Conservation (phyloP, 2,797 vertebrate species). For the Microctenopoma steveboyesi region DNA sequence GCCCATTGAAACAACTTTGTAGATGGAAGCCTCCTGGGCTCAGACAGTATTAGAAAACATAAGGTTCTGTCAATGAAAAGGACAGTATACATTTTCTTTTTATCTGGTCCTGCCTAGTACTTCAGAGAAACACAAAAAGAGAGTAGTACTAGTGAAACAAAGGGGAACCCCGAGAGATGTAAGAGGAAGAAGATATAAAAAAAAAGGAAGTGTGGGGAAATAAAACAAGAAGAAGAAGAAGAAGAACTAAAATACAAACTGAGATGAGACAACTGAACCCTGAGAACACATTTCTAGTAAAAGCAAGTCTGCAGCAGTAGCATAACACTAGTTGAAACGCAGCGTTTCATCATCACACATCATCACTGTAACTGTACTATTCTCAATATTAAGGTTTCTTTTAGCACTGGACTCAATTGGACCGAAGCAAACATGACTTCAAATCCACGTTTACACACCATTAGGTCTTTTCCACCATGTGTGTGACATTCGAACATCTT, state of each 20-base stretch:
- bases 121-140: background rate
- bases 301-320: background rate
- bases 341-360: background rate
- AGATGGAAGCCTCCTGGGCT: slow-evolving; percentile 59
- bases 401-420: background rate
- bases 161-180: slow-evolving; percentile 15
- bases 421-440: background rate
- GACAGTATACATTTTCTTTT: background rate
- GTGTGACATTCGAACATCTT: background rate
- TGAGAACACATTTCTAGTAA: background rate
- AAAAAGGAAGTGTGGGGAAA: slow-evolving; percentile 21
- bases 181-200: slow-evolving; percentile 21
- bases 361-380: background rate
- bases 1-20: slow-evolving; percentile 46
- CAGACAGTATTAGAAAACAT: slow-evolving; percentile 43
- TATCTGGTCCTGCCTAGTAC: background rate
- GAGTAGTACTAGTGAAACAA: background rate
- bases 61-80: slow-evolving; percentile 43
- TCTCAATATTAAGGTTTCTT: background rate
- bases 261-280: background rate
- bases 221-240: background rate
- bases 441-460: background rate
- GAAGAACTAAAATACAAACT: background rate
- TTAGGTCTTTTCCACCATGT: background rate
- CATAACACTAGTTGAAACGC: background rate